phyloP scores from a whole-genome alignment of 1,140 invertebrate species.

The Apis florea region DNA sequence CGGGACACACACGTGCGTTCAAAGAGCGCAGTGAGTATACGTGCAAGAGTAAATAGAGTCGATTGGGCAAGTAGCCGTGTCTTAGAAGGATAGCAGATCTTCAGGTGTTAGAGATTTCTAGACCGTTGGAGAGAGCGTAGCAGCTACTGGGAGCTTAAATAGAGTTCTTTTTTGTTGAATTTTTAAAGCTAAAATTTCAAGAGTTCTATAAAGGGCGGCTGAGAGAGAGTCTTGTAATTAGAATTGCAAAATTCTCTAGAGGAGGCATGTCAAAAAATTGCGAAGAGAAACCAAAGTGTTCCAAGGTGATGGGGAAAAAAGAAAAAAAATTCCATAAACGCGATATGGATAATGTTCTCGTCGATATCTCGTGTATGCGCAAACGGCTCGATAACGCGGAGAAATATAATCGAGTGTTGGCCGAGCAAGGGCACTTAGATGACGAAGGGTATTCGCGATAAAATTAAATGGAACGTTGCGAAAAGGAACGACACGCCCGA shows the following conservation, averaged over 20 bases:
- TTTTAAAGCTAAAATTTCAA: neutral
- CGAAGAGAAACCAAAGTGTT: no score
- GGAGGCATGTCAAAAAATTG: no score
- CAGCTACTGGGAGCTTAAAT: neutral
- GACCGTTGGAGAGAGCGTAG: neutral
- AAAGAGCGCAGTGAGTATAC: neutral
- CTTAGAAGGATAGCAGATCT: neutral
- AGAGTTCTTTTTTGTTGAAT: neutral
- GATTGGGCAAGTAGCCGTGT: neutral
- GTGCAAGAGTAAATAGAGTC: constrained; percentile 1
- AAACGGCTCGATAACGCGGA: neutral
- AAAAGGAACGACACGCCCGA: constrained; percentile 11
- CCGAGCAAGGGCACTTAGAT: neutral
- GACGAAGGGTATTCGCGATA: neutral
- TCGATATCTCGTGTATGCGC: neutral
- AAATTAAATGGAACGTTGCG: constrained; percentile 27
- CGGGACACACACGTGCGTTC: neutral
- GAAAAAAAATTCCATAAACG: neutral
- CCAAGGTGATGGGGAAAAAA: neutral
- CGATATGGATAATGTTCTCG: neutral
- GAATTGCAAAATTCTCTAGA: no score
- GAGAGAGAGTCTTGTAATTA: no score
- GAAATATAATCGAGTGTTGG: neutral
- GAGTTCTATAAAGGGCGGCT: neutral
- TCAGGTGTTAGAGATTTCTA: neutral